Evolutionary conservation across 2,888 invertebrate species (phyloP).

Genomic region (Cheilosia vulpina): DNA sequence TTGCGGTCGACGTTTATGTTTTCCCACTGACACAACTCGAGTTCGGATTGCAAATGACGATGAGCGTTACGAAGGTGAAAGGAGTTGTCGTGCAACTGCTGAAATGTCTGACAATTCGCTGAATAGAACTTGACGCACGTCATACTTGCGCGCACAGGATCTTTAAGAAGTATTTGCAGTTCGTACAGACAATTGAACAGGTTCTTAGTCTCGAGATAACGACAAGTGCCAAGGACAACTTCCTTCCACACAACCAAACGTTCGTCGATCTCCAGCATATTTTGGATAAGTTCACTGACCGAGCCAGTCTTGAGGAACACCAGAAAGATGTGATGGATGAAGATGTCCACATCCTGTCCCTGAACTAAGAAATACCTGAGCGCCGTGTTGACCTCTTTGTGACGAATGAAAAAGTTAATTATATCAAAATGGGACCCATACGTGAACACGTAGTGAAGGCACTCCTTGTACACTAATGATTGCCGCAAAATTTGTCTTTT

Average conservation of each 20-base stretch:
- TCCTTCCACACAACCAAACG: conserved; percentile 89
- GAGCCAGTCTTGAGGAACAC: conserved; percentile 88
- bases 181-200: conserved; percentile 90
- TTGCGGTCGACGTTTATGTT: conserved; percentile 81
- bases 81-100: conserved; percentile 85
- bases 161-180: conserved; percentile 89
- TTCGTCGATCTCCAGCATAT: conserved; percentile 87
- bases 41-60: conserved; percentile 87
- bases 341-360: conserved; percentile 88
- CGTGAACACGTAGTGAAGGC: conserved; percentile 90
- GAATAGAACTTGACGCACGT: conserved; percentile 91
- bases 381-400: conserved; percentile 88
- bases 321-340: conserved; percentile 89
- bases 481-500: conserved; percentile 69
- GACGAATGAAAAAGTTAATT: conserved; percentile 90
- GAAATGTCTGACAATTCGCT: conserved; percentile 85
- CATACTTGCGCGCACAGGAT: conserved; percentile 91
- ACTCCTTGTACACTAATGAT: conserved; percentile 89
- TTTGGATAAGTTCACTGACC: conserved; percentile 86
- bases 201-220: conserved; percentile 88
- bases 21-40: conserved; percentile 85
- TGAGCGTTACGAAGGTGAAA: conserved; percentile 86
- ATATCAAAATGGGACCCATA: conserved; percentile 91
- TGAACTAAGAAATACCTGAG: conserved; percentile 89
- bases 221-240: conserved; percentile 88